Base-by-base conservation (phyloP, 1,140 invertebrate genomes). In the Drosophila arizonae region DNA sequence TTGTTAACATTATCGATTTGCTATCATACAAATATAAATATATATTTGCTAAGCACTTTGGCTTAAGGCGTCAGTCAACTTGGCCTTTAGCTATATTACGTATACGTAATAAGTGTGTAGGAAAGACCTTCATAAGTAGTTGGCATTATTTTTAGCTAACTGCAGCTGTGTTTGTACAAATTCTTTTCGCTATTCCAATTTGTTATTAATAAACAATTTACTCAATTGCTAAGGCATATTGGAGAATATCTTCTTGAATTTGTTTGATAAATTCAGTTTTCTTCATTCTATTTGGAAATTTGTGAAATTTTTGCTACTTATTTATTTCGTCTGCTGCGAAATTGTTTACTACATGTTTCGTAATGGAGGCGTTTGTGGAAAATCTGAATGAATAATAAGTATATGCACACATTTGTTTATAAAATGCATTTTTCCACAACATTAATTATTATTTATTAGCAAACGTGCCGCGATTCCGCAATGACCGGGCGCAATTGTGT, bases 381-480 rank as follows among this genome's bases (percentile, higher is more conserved):
- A 50, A 67, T 21, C 39, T 43, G 11, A 84, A 69, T 84, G 76
- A 73, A 84, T 84, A 70, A 77, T 67, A 65, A 57, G 64, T 3
- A 63, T 60, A 46, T 69, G 62, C 71, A 46, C 79, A 78, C 60
- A 36, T 75, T 60, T 76, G 76, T 68, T 62, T 68, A 69, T 72
- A 65, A 84, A 84, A 79, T 82, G 80, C 76, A 85, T 66, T 71
- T 85, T 84, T 56, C 72, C 76, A 77, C 55, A 55, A 76, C 80
- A 76, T 79, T 76, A 73, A 84, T 84, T 82, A 73, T 79, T 85
- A 76, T 77, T 84, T 79, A 84, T 85, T 82, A 62, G 67, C 67
- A 60, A 82, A 82, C 66, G 79, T 85, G 80, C 51, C 56, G 73
- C 45, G 73, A 77, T 84, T 84, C 81, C 80, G 81, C 81, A 55